Base-by-base conservation (phyloP, 2,113 vertebrate species). In the Lamprotornis superbus region DNA sequence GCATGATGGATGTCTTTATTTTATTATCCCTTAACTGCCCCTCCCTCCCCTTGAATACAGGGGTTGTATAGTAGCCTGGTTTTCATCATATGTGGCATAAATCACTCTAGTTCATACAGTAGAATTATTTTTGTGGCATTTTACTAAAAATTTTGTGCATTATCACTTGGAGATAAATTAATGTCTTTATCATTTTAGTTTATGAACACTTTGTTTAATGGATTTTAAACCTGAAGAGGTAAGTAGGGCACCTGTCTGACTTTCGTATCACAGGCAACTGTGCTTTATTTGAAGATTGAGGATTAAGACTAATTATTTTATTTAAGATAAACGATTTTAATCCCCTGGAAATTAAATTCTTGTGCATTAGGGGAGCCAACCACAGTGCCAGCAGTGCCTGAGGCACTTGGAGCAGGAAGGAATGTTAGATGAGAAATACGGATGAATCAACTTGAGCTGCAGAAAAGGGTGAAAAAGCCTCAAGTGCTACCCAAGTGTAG, bases 1-100 rank as follows among this genome's bases (percentile, higher is more conserved):
- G 52, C 27, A 35, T 93, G 80, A 88, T 83, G 42, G 74, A 91
- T 76, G 47, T 89, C 90, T 96, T 90, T 79, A 85, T 93, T 96
- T 93, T 90, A 81, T 76, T 91, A 89, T 69, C 49, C 78, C 11
- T 5, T 83, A 47, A 65, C 90, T 93, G 75, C 83, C 30, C 63
- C 83, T 88, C 90, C 85, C 78, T 91, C 27, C 28, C 40, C 14
- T 63, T 60, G 61, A 60, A 23, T 55, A 47, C 13, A 9, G 69
- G 12, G 65, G 19, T 75, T 89, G 15, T 82, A 5, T 31, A 37
- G 60, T 27, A 89, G 47, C 44, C 71, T 76, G 71, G 17, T 65
- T 94, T 64, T 92, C 65, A 71, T 47, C 53, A 30, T 59, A 87
- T 35, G 12, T 88, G 49, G 23, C n/a, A 68, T 71, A 69, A 67